These are phyloP conservation scores for Zosterops lateralis DNA, from an alignment of 2,113 vertebrate species.

Conservation along the genomic window DNA sequence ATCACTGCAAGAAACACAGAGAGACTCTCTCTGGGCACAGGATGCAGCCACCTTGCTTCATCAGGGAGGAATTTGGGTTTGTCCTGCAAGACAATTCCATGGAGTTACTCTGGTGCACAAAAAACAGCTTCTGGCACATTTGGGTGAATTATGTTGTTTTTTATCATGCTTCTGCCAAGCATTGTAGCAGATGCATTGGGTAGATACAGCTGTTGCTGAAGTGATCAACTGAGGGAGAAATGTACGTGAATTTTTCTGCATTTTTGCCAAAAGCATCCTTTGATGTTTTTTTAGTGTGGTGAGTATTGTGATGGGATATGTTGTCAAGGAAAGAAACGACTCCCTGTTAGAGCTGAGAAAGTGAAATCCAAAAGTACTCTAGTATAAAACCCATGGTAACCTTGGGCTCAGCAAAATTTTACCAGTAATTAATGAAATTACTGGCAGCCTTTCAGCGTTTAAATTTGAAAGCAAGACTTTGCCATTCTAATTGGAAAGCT, in stretches of 20 bases:
- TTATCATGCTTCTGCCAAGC: background rate
- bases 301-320: background rate
- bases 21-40: background rate
- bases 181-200: background rate
- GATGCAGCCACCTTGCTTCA: background rate
- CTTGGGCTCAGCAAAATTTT: background rate
- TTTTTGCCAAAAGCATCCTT: background rate
- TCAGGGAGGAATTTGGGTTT: background rate
- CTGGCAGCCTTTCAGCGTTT: background rate
- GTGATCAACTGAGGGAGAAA: background rate
- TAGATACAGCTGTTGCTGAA: background rate
- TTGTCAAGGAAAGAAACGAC: background rate
- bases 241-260: background rate
- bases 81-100: background rate
- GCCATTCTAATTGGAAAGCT: background rate
- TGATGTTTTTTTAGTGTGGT: background rate
- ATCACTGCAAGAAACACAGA: background rate
- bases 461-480: conserved; percentile 1
- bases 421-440: background rate
- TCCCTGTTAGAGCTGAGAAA: background rate
- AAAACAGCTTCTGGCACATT: background rate
- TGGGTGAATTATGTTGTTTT: background rate
- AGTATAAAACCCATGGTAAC: background rate
- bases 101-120: background rate
- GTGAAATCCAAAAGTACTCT: background rate